A percentile compares a stretch with the other conserved stretches of the same genome.
These are phyloP conservation scores for Mohoua ochrocephala DNA, from an alignment of 2,113 vertebrate genomes.

Conservation along the genomic window DNA sequence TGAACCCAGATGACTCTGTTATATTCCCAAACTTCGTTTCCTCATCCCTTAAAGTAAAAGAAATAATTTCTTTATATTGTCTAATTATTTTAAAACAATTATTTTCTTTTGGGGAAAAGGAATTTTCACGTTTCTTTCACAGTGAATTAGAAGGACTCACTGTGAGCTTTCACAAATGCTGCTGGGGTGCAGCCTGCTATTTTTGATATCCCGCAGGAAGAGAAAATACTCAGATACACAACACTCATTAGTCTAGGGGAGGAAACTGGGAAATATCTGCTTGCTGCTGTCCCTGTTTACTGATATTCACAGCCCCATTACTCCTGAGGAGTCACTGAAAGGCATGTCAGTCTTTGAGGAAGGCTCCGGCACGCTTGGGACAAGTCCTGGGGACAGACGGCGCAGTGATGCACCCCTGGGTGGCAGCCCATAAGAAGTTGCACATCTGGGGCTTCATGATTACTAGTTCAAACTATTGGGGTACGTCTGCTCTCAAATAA, in stretches of 20 bases:
- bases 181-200: not conserved
- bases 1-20: not conserved
- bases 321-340: not conserved
- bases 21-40: not conserved
- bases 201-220: not conserved
- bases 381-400: fast-evolving
- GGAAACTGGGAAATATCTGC: not conserved
- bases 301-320: not conserved
- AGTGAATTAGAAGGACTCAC: not conserved
- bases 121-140: not conserved
- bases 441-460: not conserved
- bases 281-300: not conserved
- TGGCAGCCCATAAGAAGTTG: not conserved
- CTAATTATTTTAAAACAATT: not conserved
- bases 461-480: not conserved
- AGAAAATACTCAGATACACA: not conserved
- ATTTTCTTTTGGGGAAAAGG: not conserved
- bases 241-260: not conserved
- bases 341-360: not conserved
- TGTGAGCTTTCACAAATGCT: not conserved
- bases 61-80: not conserved
- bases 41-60: not conserved
- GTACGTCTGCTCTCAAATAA: not conserved
- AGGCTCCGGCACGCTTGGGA: not conserved
- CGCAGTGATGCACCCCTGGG: not conserved